Evolutionary conservation across 2,113 vertebrate genomes (phyloP).

Genomic region (Leucoraja erinaceus): DNA sequence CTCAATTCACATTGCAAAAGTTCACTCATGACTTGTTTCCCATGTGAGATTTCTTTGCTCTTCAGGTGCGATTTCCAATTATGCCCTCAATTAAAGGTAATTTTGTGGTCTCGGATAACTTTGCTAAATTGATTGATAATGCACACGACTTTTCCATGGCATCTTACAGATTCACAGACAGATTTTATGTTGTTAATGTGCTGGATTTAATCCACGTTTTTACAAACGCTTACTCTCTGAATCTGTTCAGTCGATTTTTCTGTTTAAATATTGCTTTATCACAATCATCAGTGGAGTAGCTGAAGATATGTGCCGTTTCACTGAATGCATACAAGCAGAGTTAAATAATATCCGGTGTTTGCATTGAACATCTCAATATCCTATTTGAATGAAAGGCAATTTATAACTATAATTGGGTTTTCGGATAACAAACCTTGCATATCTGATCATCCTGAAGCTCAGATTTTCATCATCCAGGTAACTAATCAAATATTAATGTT

Average conservation of each 20-base stretch:
- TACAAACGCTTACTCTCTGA: neutral
- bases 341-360: neutral
- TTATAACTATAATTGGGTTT: neutral
- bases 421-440: neutral
- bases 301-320: neutral
- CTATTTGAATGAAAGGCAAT: neutral
- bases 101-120: neutral
- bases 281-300: no score
- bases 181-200: neutral
- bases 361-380: neutral
- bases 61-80: neutral
- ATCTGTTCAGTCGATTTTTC: neutral
- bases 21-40: neutral
- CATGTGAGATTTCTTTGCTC: neutral
- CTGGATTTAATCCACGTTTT: neutral
- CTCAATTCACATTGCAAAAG: neutral
- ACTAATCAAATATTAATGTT: neutral
- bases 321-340: neutral
- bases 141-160: neutral
- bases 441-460: neutral
- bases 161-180: neutral
- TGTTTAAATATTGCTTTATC: no score
- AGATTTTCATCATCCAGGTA: neutral
- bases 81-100: neutral
- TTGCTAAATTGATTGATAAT: neutral